Base-by-base conservation (phyloP, 2,888 invertebrate species). In the Silvanus unidentatus region DNA sequence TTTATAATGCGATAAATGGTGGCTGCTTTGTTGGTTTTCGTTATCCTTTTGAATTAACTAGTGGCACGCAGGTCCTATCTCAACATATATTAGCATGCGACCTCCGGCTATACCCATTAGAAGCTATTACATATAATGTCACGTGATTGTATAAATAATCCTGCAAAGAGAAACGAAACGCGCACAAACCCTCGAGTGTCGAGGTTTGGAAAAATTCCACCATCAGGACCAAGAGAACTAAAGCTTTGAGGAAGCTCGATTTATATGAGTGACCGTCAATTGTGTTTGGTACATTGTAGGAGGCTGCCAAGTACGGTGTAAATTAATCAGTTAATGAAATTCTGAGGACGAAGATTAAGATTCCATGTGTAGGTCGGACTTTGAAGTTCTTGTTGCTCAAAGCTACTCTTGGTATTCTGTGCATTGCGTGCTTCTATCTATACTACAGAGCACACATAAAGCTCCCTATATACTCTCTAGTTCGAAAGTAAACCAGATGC, bases 301-400 rank as follows among this genome's bases (percentile, higher is more conserved):
- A n/a, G n/a, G n/a, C n/a, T n/a, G n/a, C n/a, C 34, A 44, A 48
- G 39, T 22, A 22, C 8, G 42, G 50, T 50, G 60, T 59, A 58
- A 63, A 60, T 61, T 61, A 59, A 59, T 57, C 57, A 52, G 53
- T 52, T 58, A 62, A 62, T 63, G 60, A 61, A 60, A 63, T 64
- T 62, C 60, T 58, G 53, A 48, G 55, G 58, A 59, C 53, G 44
- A 50, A 59, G 59, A 62, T 61, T 61, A 61, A 58, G 59, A 63
- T 63, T 64, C 63, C 60, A 50, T 45, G 22, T 22, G 52, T 54
- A 55, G 52, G 54, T 50, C 48, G 50, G 55, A 58, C 61, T 62
- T 61, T 60, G 60, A 58, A 56, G 60, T 55, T 62, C 54, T 41
- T 43, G 56, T 60, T 59, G 49, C 54, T 57, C 60, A 58, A 59